Conservation (phyloP, 2,797 vertebrate genomes). For the Pseudocheirus occidentalis region DNA sequence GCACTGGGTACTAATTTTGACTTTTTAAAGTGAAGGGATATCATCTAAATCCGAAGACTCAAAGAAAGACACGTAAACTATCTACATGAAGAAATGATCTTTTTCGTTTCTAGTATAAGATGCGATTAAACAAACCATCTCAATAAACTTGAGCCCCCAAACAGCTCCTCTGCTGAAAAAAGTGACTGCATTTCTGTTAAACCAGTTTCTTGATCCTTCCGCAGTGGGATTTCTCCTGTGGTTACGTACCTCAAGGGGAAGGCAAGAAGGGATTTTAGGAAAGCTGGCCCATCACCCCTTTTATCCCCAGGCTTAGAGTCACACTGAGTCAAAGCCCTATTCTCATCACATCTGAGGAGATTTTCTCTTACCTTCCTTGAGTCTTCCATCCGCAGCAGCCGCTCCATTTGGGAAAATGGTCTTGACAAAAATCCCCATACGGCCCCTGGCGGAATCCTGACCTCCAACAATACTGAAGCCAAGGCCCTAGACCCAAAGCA, state of each 20-base stretch:
- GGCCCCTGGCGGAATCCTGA: conserved; percentile 94
- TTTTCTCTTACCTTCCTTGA: conserved; percentile 90
- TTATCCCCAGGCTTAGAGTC: background rate
- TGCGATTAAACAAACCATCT: background rate
- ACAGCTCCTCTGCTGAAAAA: conserved; percentile 10
- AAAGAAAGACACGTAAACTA: background rate
- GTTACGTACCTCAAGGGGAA: background rate
- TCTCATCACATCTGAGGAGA: background rate
- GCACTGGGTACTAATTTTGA: background rate
- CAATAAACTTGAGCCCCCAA: background rate
- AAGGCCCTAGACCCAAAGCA: conserved; percentile 87
- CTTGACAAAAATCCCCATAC: conserved; percentile 98
- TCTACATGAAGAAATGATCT: background rate
- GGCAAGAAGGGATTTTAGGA: background rate
- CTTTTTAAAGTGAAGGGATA: background rate
- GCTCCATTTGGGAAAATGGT: conserved; percentile 96
- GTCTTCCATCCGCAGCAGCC: conserved; percentile 93
- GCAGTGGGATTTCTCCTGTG: background rate
- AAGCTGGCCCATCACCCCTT: too few species aligned
- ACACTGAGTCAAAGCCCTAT: background rate
- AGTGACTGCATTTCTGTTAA: background rate
- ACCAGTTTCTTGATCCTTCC: background rate
- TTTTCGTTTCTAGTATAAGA: background rate
- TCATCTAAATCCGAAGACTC: background rate
- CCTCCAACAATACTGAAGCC: conserved; percentile 98